phyloP scores from a whole-genome alignment of 2,113 vertebrate species.

The Microtus ochrogaster region DNA sequence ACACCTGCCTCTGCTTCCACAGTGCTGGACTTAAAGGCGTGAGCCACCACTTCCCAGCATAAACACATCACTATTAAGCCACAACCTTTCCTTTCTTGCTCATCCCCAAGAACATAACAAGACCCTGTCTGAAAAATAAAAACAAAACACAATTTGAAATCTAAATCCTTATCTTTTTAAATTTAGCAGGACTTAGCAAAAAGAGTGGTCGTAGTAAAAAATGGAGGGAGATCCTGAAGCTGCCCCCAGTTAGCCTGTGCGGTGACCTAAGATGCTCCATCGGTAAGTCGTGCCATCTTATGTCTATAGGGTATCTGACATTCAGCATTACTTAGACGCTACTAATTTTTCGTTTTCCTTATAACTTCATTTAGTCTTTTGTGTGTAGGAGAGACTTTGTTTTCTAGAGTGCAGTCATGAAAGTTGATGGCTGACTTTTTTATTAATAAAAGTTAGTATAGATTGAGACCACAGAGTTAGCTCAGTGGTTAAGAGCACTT shows the following conservation, averaged over 20 bases:
- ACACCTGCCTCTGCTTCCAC: not conserved
- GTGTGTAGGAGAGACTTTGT: not conserved
- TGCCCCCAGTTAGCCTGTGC: conserved; percentile 93
- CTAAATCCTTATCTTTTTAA: not conserved
- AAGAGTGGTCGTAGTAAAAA: conserved; percentile 94
- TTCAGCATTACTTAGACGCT: accelerated
- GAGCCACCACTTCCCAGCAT: not conserved
- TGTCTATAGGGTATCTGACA: not conserved
- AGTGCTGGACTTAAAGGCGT: not conserved
- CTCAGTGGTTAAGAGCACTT: not conserved
- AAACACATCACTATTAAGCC: not conserved
- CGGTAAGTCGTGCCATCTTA: conserved; percentile 64
- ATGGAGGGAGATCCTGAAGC: conserved; percentile 95
- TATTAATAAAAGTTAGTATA: not conserved
- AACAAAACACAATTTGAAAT: not conserved
- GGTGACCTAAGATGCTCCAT: conserved; percentile 89
- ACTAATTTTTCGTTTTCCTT: not conserved
- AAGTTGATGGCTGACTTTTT: conserved; percentile 2
- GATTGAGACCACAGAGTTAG: not conserved
- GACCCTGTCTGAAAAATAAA: not conserved
- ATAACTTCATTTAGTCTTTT: not conserved
- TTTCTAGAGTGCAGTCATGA: conserved; percentile 35
- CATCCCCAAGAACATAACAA: not conserved
- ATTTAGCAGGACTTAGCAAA: conserved; percentile 90
- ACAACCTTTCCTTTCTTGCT: not conserved